A percentile compares a stretch with the other conserved stretches of the same genome.
These are phyloP conservation scores for Eulemur coronatus DNA, from an alignment of 2,797 vertebrate genomes.

Conservation along the genomic window DNA sequence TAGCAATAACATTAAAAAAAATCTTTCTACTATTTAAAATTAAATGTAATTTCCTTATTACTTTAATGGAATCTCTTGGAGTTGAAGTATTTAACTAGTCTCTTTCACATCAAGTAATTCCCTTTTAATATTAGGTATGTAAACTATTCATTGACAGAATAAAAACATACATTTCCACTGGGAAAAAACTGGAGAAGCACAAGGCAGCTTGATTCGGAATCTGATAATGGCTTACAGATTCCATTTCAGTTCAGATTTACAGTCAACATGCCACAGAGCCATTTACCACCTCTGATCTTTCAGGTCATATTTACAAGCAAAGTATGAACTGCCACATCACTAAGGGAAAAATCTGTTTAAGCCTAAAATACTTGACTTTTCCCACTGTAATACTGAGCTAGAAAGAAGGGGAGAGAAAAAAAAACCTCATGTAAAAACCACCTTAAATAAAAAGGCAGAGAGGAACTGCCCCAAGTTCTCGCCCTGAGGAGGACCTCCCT, in stretches of 20 bases:
- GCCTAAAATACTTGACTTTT: constrained; percentile 10
- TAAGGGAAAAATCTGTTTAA: not conserved
- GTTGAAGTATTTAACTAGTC: constrained; percentile 65
- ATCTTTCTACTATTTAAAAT: constrained; percentile 66
- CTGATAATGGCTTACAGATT: constrained; percentile 76
- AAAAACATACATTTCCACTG: constrained; percentile 69
- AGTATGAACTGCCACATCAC: constrained; percentile 32
- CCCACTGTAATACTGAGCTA: not conserved
- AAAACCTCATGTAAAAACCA: not conserved
- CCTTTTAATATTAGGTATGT: constrained; percentile 61
- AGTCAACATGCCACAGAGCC: constrained; percentile 26
- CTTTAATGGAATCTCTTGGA: constrained; percentile 68
- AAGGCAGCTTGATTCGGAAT: constrained; percentile 51
- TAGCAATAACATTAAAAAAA: constrained; percentile 59
- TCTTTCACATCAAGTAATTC: constrained; percentile 66
- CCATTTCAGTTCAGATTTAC: constrained; percentile 45
- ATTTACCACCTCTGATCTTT: constrained; percentile 47
- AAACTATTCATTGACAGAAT: constrained; percentile 63
- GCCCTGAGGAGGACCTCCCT: not conserved
- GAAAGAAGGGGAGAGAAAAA: not conserved
- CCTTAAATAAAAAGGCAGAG: not conserved
- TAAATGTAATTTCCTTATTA: constrained; percentile 72
- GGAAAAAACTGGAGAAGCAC: constrained; percentile 60
- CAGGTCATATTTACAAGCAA: constrained; percentile 36
- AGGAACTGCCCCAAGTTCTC: not conserved